phyloP scores from a whole-genome alignment of 2,113 vertebrate genomes.

The Phoenicopterus ruber region DNA sequence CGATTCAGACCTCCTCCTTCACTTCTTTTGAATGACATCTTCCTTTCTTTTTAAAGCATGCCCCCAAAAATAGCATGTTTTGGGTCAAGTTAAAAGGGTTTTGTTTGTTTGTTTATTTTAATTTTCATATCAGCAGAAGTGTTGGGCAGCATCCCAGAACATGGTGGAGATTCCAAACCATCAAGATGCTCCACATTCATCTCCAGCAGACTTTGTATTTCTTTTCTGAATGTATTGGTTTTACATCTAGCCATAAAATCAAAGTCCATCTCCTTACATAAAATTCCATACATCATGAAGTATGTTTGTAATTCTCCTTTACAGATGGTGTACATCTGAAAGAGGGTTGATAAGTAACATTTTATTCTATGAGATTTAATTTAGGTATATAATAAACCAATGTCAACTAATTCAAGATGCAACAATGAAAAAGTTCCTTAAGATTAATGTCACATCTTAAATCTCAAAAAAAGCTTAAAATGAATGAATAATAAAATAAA shows the following conservation, averaged over 20 bases:
- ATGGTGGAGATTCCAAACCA: background rate
- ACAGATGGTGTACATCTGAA: background rate
- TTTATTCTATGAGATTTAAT: background rate
- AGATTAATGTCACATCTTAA: background rate
- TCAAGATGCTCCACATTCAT: background rate
- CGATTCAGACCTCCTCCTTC: background rate
- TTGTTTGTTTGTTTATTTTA: background rate
- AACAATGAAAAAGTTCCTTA: background rate
- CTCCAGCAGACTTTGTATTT: background rate
- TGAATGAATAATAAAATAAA: background rate
- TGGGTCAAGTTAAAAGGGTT: background rate
- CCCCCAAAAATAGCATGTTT: background rate
- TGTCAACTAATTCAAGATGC: background rate
- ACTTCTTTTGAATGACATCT: background rate
- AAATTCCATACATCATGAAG: background rate
- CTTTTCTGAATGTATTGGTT: background rate
- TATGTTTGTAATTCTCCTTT: background rate
- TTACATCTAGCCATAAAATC: background rate
- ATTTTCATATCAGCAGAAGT: background rate
- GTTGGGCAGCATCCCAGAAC: background rate
- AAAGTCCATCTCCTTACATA: background rate
- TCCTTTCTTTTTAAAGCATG: background rate
- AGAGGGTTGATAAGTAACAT: background rate
- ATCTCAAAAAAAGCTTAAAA: background rate
- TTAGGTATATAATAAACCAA: background rate